Evolutionary conservation across 1,140 invertebrate species (phyloP), one percentile per base, ranked within the genome.

Genomic region (Penaeus chinensis): DNA sequence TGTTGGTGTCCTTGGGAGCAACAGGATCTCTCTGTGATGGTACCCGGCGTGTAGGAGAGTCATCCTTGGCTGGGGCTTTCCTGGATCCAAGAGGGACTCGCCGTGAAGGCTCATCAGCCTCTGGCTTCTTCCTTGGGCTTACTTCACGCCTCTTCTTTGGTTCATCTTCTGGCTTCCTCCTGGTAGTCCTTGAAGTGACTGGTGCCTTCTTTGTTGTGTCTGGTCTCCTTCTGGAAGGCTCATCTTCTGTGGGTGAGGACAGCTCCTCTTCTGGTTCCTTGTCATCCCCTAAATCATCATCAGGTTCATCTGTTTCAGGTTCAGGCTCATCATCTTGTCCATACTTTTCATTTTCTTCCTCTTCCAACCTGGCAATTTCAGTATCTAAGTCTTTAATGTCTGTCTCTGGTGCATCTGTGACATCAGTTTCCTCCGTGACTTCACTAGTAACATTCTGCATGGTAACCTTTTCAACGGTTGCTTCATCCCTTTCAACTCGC

Each of bases 141-240:
- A 66, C 32, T 54, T 88, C 87, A 22, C 65, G 82, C 82, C 76
- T 83, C 74, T 84, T 88, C 62, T 78, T 88, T 37, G 87, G 87
- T 27, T 78, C 82, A 16, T 74, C 65, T 60, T 88, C 87, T 69
- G 27, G 22, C 16, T 47, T 60, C 27, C 62, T 79, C 27, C 80
- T 84, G 13, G 82, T 63, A 37, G 60, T 82, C 74, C 42, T 85
- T 61, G 61, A 47, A 0, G 79, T 47, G 3, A 62, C 27, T 0
- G 79, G 69, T 7, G 86, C 24, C 32, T 87, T 87, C 71, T 65
- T 83, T 5, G 80, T 47, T 37, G 54, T 27, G 47, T 78, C 71
- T 54, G 65, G 81, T 42, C 54, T 79, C 76, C 54, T 69, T 20
- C 42, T 54, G 42, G 19, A 42, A 54, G 76, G 76, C 32, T 88